Percentiles rank a stretch among this genome's conserved stretches.
phyloP scores from a whole-genome alignment of 2,113 vertebrate genomes.

The Candoia aspera region DNA sequence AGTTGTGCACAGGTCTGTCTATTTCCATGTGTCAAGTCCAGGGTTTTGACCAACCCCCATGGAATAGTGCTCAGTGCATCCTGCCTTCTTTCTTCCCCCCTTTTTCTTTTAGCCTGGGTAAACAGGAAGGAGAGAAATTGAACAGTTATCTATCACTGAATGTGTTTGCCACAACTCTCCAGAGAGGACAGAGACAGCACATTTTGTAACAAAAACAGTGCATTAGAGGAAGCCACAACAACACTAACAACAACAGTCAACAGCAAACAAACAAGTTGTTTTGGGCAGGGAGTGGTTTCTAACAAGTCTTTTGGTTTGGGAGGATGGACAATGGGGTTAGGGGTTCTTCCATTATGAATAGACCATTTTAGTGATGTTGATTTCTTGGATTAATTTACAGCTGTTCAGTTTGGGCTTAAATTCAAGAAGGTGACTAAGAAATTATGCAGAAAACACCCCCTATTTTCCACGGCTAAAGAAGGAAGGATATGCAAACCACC shows the following conservation, averaged over 20 bases:
- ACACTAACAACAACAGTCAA: neutral
- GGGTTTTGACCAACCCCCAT: neutral
- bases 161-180: slow-evolving; percentile 27
- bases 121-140: slow-evolving; percentile 29
- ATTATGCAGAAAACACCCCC: neutral
- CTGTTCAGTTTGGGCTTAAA: neutral
- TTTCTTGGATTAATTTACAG: neutral
- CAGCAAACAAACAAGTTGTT: neutral
- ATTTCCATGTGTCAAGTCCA: neutral
- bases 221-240: neutral
- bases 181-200: neutral
- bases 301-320: neutral
- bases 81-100: slow-evolving; percentile 11
- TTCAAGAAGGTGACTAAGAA: neutral
- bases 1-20: neutral
- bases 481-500: neutral
- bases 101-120: slow-evolving; percentile 41
- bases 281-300: neutral
- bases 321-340: neutral
- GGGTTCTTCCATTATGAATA: neutral
- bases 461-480: neutral
- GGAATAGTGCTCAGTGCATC: neutral
- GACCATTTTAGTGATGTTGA: neutral
- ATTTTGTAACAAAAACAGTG: neutral
- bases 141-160: slow-evolving; percentile 18